phyloP scores from a whole-genome alignment of 2,797 vertebrate species.

The Ciconia nigra region DNA sequence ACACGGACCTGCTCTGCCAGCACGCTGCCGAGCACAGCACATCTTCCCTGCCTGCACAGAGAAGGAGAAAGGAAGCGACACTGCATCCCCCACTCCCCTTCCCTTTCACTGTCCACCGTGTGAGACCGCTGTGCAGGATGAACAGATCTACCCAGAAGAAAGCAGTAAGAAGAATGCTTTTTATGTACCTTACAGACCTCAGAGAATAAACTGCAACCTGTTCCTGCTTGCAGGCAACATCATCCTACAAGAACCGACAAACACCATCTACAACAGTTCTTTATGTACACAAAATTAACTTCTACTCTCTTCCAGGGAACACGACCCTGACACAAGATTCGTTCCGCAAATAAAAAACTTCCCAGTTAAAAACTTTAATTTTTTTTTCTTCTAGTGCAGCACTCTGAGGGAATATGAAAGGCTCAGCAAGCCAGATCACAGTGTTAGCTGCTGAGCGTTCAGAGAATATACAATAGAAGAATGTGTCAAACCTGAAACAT shows the following conservation, averaged over 20 bases:
- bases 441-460: conserved; percentile 6
- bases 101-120: not conserved
- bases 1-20: not conserved
- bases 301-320: not conserved
- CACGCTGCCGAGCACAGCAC: rapidly evolving
- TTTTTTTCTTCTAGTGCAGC: not conserved
- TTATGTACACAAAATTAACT: not conserved
- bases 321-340: not conserved
- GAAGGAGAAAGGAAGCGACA: rapidly evolving
- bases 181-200: not conserved
- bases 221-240: not conserved
- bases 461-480: not conserved
- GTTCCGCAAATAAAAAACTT: not conserved
- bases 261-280: not conserved
- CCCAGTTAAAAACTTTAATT: not conserved
- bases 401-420: not conserved
- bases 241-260: not conserved
- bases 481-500: conserved; percentile 12
- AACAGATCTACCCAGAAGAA: not conserved
- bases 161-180: not conserved
- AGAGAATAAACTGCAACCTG: not conserved
- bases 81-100: not conserved
- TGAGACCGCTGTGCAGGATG: not conserved
- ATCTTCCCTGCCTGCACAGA: rapidly evolving
- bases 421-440: not conserved